Base-by-base conservation (phyloP, 2,113 vertebrate species). In the Mormoops blainvillei region DNA sequence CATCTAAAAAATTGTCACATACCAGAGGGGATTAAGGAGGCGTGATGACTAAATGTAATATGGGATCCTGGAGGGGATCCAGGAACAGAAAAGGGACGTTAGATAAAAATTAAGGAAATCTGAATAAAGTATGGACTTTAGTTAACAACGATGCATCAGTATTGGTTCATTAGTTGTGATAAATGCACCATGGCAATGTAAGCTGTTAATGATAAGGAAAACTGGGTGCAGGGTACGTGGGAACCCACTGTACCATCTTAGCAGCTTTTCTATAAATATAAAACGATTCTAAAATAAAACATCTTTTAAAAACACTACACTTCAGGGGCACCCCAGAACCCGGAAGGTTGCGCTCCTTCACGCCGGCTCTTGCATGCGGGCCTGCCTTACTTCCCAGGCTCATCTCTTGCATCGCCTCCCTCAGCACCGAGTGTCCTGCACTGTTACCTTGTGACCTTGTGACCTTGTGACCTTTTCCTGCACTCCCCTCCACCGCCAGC, bases 361-460 rank as follows among this genome's bases (percentile, higher is more conserved):
- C 33, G 4, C 15, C 38, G 45, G 61, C 38, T 31, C 15, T 52
- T 20, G 6, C 9, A 8, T 18, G 18, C 20, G 16, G 18, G 19
- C 10, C 24, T 10, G 0, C 6, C 3, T 50, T n/a, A 52, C 50
- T 4, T 43, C n/a, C 77, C 65, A 43, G n/a, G 56, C 22, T 48
- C 14, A 33, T 5, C 38, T 33, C n/a, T 38, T 5, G 36, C 33
- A 58, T 78, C 18, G 20, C 48, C 45, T 82, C 28, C 50, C 36
- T 10, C 1, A 36, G 5, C 6, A 56, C 58, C 4, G 1, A n/a
- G 12, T 13, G 3, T 38, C 45, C 80, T 3, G 0, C 2, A 20
- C 8, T 61, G 9, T 16, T 3, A 26, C 33, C 9, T 54, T 38
- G 13, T 15, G n/a, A n/a, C n/a, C n/a, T n/a, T n/a, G n/a, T n/a